These are phyloP conservation scores for Datnioides undecimradiatus DNA, from an alignment of 2,113 vertebrate species.

Conservation along the genomic window DNA sequence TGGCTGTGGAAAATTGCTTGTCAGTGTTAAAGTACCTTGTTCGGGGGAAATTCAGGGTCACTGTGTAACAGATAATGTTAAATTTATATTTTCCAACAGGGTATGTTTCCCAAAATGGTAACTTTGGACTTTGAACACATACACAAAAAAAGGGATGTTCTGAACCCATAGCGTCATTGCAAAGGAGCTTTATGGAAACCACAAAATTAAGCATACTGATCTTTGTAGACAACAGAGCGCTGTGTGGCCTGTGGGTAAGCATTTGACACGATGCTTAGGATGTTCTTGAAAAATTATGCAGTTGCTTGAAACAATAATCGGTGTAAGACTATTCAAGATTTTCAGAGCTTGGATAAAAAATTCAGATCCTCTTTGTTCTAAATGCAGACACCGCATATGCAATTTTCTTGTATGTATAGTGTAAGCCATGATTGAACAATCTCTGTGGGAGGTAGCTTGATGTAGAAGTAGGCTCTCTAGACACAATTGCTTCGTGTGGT, in stretches of 20 bases:
- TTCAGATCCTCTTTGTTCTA: neutral
- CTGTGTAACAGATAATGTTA: neutral
- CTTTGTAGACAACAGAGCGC: neutral
- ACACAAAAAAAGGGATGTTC: neutral
- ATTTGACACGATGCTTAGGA: neutral
- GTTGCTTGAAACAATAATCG: slow-evolving; percentile 24
- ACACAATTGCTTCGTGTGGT: slow-evolving; percentile 31
- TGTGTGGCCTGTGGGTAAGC: neutral
- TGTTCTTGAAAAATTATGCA: neutral
- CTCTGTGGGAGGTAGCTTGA: slow-evolving; percentile 29
- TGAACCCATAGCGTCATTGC: neutral
- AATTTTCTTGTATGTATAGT: neutral
- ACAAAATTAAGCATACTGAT: neutral
- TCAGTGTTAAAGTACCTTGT: slow-evolving; percentile 2
- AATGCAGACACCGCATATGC: neutral
- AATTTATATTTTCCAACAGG: slow-evolving; percentile 1
- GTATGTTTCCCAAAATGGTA: neutral
- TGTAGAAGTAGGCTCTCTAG: slow-evolving; percentile 29
- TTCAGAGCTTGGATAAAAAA: slow-evolving; percentile 12
- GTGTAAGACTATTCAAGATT: neutral
- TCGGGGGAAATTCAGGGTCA: neutral
- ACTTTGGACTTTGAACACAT: neutral
- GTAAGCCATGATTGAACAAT: slow-evolving; percentile 35
- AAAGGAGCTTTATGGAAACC: neutral
- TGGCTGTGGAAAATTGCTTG: slow-evolving; percentile 11